A percentile compares a stretch with the other conserved stretches of the same genome.
These are phyloP conservation scores for Melieria picta DNA, from an alignment of 2,888 invertebrate genomes.

Conservation along the genomic window DNA sequence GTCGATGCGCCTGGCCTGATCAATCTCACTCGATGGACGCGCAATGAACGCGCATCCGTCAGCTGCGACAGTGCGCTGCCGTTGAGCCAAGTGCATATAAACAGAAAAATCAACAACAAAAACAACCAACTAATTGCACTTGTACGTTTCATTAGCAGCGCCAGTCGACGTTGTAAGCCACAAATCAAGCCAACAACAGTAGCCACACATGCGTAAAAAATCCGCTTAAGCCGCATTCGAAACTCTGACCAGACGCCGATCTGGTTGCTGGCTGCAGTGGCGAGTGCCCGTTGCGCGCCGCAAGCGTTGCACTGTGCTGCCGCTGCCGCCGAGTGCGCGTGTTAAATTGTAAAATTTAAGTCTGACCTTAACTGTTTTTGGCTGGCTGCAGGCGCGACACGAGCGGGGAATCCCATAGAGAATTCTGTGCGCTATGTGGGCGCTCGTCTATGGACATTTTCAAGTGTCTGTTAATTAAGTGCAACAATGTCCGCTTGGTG, in stretches of 20 bases:
- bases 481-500: no score
- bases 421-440: no score
- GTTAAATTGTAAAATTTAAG: constrained; percentile 28
- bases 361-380: constrained; percentile 20
- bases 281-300: no score
- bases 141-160: constrained; percentile 37
- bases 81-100: background rate
- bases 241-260: no score
- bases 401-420: background rate
- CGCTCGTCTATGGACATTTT: no score
- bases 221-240: no score
- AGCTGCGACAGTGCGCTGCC: background rate
- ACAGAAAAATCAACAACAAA: constrained; percentile 6
- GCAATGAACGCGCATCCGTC: background rate
- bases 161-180: constrained; percentile 28
- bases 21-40: constrained; percentile 1
- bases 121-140: constrained; percentile 35
- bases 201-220: background rate
- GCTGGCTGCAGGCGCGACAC: constrained; percentile 10
- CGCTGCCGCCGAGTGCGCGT: background rate
- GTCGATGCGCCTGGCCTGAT: constrained; percentile 8
- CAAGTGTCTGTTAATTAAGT: no score
- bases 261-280: no score
- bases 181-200: constrained; percentile 22
- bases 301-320: no score